These are phyloP conservation scores for Eolophus roseicapilla DNA, from an alignment of 2,113 vertebrate genomes.

Conservation along the genomic window DNA sequence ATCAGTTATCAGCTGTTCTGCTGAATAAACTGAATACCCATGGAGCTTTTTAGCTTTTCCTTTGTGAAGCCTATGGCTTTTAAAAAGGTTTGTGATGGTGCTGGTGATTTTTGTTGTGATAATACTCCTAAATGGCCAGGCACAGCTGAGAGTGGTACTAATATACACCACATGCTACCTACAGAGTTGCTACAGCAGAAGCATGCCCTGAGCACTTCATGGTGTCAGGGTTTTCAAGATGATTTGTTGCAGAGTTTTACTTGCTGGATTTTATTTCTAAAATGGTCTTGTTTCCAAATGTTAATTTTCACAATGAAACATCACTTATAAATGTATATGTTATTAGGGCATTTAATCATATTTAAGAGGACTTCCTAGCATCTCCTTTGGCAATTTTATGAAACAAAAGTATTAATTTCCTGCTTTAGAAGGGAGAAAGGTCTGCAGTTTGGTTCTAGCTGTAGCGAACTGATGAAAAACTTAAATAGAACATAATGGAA, in stretches of 20 bases:
- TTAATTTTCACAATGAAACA: conserved; percentile 38
- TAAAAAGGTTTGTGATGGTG: conserved; percentile 22
- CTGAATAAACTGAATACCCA: conserved; percentile 46
- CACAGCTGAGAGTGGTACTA: conserved; percentile 9
- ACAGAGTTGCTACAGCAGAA: background rate
- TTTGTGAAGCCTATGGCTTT: conserved; percentile 41
- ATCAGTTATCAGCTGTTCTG: conserved; percentile 54
- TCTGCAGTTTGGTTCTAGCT: background rate
- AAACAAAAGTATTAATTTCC: conserved; percentile 15
- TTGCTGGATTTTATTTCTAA: conserved; percentile 7
- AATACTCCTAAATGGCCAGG: conserved; percentile 19
- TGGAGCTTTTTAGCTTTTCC: conserved; percentile 41
- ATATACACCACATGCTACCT: conserved; percentile 13
- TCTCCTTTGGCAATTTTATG: conserved; percentile 6
- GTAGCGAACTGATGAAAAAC: background rate
- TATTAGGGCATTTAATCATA: conserved; percentile 32
- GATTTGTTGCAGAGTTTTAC: background rate
- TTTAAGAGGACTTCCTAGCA: conserved; percentile 25
- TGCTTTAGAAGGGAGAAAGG: background rate
- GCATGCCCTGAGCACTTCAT: conserved; percentile 6
- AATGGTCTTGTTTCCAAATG: conserved; percentile 19
- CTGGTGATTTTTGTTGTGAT: conserved; percentile 54
- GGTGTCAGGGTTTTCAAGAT: background rate
- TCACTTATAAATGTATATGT: background rate
- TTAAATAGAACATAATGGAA: conserved; percentile 6